Base-by-base conservation (phyloP, 2,888 invertebrate genomes). In the Ectropis crepuscularia region DNA sequence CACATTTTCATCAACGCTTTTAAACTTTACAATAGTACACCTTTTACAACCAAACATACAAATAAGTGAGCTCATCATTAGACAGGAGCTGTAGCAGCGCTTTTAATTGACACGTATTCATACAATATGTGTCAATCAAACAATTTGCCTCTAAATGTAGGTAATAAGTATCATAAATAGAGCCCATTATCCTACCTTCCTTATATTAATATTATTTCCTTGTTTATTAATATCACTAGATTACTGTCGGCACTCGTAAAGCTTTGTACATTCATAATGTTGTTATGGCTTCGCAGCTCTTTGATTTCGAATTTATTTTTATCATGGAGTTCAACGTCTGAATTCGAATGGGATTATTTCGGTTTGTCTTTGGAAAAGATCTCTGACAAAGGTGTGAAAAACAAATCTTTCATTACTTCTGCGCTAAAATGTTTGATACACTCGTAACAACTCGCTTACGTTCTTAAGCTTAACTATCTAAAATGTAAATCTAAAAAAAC, bases 291-390 rank as follows among this genome's bases (percentile, higher is more conserved):
- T 38, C 5, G 39, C 28, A 49, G 50, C 43, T 28, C 49, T 37
- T 48, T 49, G 48, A 57, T 43, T 42, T 6, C 37, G 43, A 45
- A 37, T 39, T 42, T 57, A 41, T 43, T 42, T 57, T 50, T 36
- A 59, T 57, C 57, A 53, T 39, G 12, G 45, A 39, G 43, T 53
- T 58, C 46, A 60, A 53, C 60, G 16, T 28, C 16, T 50, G 45
- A 28, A 37, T 57, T 54, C 42, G 61, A 61, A 63, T 66, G 63
- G 53, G 39, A 38, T 41, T 51, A 55, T 37, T 42, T 58, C 38
- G 28, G 45, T 53, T 57, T 51, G 10, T 8, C 8, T 0, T 12
- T 5, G 49, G 49, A 28, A 28, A 28, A 4, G 2, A 28, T 28
- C 4, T 28, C 16, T 28, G 16, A 28, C 4, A 4, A 28, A 28